phyloP scores from a whole-genome alignment of 2,797 vertebrate species.

The Labroides dimidiatus region DNA sequence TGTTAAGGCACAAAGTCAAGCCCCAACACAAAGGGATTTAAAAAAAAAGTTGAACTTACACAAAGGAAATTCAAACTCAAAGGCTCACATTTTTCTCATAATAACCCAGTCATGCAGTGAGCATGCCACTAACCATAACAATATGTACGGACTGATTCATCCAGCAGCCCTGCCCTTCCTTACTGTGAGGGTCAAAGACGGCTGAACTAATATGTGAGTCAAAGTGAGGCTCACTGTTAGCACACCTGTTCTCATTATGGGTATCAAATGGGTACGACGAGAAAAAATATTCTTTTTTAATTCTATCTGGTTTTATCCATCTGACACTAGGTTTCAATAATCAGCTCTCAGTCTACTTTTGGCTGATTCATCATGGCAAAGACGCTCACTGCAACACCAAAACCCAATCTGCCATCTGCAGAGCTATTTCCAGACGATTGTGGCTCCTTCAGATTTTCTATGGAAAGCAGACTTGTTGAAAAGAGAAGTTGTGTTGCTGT shows the following conservation, averaged over 20 bases:
- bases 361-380: constrained; percentile 51
- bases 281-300: too few species aligned
- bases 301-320: neutral
- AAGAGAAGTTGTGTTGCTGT: constrained; percentile 38
- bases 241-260: constrained; percentile 33
- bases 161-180: constrained; percentile 12
- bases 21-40: neutral
- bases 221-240: neutral
- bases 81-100: constrained; percentile 30
- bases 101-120: constrained; percentile 44
- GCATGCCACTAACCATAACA: constrained; percentile 19
- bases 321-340: constrained; percentile 33
- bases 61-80: constrained; percentile 15
- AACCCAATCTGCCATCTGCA: constrained; percentile 53
- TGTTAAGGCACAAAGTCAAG: constrained; percentile 4
- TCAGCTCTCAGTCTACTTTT: constrained; percentile 39
- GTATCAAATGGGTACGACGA: too few species aligned
- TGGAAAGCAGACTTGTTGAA: constrained; percentile 40
- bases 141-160: constrained; percentile 35
- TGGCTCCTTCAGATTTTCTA: constrained; percentile 29
- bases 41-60: constrained; percentile 1
- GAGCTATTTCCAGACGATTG: constrained; percentile 54
- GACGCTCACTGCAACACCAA: constrained; percentile 33
- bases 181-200: constrained; percentile 13
- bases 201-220: constrained; percentile 38